phyloP scores from a whole-genome alignment of 1,140 invertebrate genomes.

The Lethrus apterus region DNA sequence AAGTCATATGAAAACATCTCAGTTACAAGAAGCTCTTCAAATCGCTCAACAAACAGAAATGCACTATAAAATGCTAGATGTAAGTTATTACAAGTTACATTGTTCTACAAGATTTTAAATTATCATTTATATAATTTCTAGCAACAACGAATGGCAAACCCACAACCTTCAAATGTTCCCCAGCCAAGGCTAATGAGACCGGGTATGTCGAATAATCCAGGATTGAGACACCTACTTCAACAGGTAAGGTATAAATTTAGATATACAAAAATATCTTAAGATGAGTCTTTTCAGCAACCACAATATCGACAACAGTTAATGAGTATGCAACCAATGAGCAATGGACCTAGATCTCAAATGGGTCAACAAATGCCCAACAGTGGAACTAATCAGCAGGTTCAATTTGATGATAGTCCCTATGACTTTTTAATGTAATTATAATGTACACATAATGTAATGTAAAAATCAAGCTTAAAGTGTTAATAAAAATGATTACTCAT shows the following conservation, averaged over 20 bases:
- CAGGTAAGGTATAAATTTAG: constrained; percentile 44
- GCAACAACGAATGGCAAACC: constrained; percentile 34
- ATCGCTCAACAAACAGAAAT: constrained; percentile 70
- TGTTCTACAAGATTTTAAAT: constrained; percentile 22
- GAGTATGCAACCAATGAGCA: constrained; percentile 37
- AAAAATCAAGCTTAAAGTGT: neutral
- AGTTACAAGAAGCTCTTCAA: constrained; percentile 65
- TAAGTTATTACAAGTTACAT: constrained; percentile 34
- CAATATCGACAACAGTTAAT: constrained; percentile 39
- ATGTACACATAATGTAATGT: neutral
- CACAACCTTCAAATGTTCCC: constrained; percentile 22
- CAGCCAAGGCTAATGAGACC: constrained; percentile 54
- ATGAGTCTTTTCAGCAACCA: constrained; percentile 31
- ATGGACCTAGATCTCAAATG: constrained; percentile 34
- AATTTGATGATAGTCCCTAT: constrained; percentile 35
- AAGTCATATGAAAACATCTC: constrained; percentile 53
- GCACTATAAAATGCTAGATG: constrained; percentile 67
- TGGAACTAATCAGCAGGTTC: constrained; percentile 28
- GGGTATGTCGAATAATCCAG: constrained; percentile 56
- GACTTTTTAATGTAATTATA: constrained; percentile 31
- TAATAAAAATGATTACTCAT: too few relatives aligned
- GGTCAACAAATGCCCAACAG: constrained; percentile 34
- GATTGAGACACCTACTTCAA: constrained; percentile 60
- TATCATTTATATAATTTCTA: constrained; percentile 15
- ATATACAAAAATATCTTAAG: neutral